These are phyloP conservation scores for Gallinago nigripennis DNA, from an alignment of 2,797 vertebrate species.

Conservation along the genomic window DNA sequence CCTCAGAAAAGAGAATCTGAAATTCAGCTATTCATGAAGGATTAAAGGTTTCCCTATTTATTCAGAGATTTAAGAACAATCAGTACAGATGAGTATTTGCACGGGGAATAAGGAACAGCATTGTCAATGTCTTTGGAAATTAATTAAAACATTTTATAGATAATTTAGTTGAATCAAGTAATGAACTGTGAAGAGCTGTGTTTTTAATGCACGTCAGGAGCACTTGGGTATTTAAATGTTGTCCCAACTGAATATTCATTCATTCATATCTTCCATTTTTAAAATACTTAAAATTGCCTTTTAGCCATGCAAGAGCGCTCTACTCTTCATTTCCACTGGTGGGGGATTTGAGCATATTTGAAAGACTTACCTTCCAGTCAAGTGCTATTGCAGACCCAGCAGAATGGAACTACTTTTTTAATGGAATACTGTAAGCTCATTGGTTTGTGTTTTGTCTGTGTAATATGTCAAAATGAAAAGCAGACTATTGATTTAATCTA, in stretches of 20 bases:
- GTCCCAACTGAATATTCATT: background rate
- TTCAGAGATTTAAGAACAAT: constrained; percentile 42
- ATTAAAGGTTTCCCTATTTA: constrained; percentile 59
- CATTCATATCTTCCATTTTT: background rate
- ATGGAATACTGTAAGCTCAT: fast-evolving
- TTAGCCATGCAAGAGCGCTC: background rate
- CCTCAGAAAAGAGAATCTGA: constrained; percentile 42
- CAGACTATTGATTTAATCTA: background rate
- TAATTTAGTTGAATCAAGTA: constrained; percentile 65
- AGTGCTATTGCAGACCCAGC: background rate
- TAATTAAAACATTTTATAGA: constrained; percentile 60
- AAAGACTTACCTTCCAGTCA: background rate
- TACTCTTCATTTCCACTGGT: background rate
- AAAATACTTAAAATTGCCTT: background rate
- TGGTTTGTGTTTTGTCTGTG: background rate
- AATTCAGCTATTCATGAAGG: constrained; percentile 14
- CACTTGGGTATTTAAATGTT: background rate
- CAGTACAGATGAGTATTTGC: constrained; percentile 46
- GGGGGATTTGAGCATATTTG: background rate
- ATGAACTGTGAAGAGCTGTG: constrained; percentile 15
- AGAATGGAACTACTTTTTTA: background rate
- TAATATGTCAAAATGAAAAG: background rate
- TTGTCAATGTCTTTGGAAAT: constrained; percentile 61
- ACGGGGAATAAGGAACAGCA: constrained; percentile 8
- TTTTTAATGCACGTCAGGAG: background rate